A percentile compares a stretch with the other conserved stretches of the same genome.
Conservation (phyloP, 2,888 invertebrate species). For the Nymphalis c-album region DNA sequence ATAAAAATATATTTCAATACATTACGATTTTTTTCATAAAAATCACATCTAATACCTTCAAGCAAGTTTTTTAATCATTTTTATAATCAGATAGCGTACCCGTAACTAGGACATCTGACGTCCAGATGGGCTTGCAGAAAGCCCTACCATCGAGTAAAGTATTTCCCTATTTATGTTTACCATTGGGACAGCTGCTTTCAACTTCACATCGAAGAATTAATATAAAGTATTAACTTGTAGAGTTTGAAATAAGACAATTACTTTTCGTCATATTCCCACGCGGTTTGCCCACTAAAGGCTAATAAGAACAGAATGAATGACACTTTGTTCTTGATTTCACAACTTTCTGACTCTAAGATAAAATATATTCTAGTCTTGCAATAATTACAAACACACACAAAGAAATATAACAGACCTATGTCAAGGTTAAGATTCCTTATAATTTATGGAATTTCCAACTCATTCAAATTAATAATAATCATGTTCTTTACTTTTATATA, state of each 20-base stretch:
- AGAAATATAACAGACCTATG: not conserved
- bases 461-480: too few species aligned
- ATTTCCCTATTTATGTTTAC: too few species aligned
- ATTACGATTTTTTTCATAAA: too few species aligned
- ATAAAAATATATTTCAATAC: too few species aligned
- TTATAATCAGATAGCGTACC: too few species aligned
- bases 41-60: too few species aligned
- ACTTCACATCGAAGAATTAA: not conserved
- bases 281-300: slow-evolving; percentile 11
- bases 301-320: slow-evolving; percentile 28
- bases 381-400: not conserved
- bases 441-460: not conserved
- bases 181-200: too few species aligned
- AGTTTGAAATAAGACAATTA: not conserved
- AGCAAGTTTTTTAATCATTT: too few species aligned
- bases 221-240: not conserved
- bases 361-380: not conserved
- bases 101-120: too few species aligned
- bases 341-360: slow-evolving; percentile 17
- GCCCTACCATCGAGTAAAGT: too few species aligned
- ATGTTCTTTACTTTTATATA: too few species aligned
- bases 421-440: not conserved
- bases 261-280: slow-evolving; percentile 8
- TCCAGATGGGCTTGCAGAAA: too few species aligned
- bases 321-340: slow-evolving; percentile 28